These are phyloP conservation scores for Schrankia costaestrigalis DNA, from an alignment of 2,888 invertebrate species.

Conservation along the genomic window DNA sequence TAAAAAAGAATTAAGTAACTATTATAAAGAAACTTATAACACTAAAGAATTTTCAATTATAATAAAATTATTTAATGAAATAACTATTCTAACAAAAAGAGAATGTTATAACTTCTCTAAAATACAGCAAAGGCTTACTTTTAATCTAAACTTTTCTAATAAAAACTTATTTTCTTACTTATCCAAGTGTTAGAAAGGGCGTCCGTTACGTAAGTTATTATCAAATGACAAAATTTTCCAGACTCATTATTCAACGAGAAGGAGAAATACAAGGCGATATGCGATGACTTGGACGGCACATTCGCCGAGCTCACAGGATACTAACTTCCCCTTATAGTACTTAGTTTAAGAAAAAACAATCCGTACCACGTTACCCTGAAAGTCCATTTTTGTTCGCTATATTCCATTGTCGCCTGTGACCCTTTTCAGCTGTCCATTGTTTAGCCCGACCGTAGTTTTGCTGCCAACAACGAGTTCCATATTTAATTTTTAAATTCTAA, in stretches of 20 bases:
- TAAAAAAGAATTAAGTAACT: conserved; percentile 16
- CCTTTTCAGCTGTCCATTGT: conserved; percentile 16
- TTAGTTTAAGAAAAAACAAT: conserved; percentile 67
- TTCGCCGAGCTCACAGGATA: conserved; percentile 98
- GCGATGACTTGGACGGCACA: conserved; percentile 98
- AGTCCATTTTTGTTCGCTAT: conserved; percentile 45
- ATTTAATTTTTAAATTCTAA: conserved; percentile 23
- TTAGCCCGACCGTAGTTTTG: conserved; percentile 24
- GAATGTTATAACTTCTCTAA: conserved; percentile 56
- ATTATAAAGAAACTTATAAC: conserved; percentile 7
- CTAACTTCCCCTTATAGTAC: conserved; percentile 81
- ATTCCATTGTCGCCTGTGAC: conserved; percentile 17
- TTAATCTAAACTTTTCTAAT: conserved; percentile 48
- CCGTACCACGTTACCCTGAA: conserved; percentile 41
- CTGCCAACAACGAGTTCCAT: conserved; percentile 20
- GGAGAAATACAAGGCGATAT: conserved; percentile 98
- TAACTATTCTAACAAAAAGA: conserved; percentile 49
- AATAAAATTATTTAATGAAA: conserved; percentile 14
- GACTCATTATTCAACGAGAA: conserved; percentile 92
- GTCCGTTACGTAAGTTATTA: conserved; percentile 46
- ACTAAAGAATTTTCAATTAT: conserved; percentile 15
- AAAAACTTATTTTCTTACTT: conserved; percentile 27
- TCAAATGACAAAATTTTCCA: conserved; percentile 81
- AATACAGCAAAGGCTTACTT: conserved; percentile 38
- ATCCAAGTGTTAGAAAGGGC: conserved; percentile 13